Percentiles rank a stretch among this genome's conserved stretches.
These are phyloP conservation scores for Alfaro cultratus DNA, from an alignment of 2,797 vertebrate species.

Conservation along the genomic window DNA sequence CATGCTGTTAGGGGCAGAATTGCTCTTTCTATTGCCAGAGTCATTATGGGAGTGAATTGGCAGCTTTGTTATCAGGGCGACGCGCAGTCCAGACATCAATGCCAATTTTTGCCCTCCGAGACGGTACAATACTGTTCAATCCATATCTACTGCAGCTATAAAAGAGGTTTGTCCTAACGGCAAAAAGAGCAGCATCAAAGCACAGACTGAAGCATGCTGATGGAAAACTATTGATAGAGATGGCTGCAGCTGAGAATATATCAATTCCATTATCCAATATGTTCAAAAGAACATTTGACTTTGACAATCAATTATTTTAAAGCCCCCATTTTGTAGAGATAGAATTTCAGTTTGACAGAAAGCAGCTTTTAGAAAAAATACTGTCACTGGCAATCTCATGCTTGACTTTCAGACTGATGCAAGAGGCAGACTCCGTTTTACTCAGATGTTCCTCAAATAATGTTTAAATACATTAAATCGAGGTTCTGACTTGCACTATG, in stretches of 20 bases:
- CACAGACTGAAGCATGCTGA: slow-evolving; percentile 14
- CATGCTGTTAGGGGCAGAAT: slow-evolving; percentile 18
- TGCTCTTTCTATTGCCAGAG: slow-evolving; percentile 34
- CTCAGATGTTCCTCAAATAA: not conserved
- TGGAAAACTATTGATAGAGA: slow-evolving; percentile 34
- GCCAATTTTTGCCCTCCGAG: slow-evolving; percentile 57
- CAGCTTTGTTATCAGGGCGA: slow-evolving; percentile 58
- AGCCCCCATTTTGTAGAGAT: not conserved
- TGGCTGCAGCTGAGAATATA: slow-evolving; percentile 3
- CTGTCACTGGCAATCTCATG: not conserved
- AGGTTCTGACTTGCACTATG: not conserved
- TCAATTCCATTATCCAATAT: not conserved
- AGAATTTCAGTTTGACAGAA: not conserved
- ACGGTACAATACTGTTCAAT: slow-evolving; percentile 56
- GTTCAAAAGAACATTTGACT: slow-evolving; percentile 3
- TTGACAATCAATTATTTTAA: not conserved
- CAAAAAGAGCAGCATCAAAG: slow-evolving; percentile 27
- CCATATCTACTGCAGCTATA: slow-evolving; percentile 47
- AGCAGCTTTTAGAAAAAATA: not conserved
- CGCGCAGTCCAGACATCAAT: slow-evolving; percentile 49
- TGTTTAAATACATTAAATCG: not conserved
- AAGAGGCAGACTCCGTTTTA: not conserved
- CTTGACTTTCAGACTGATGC: not conserved
- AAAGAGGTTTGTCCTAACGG: slow-evolving; percentile 43
- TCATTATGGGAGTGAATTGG: slow-evolving; percentile 54